Base-by-base conservation (phyloP, 2,888 invertebrate genomes). In the Lysandra bellargus region DNA sequence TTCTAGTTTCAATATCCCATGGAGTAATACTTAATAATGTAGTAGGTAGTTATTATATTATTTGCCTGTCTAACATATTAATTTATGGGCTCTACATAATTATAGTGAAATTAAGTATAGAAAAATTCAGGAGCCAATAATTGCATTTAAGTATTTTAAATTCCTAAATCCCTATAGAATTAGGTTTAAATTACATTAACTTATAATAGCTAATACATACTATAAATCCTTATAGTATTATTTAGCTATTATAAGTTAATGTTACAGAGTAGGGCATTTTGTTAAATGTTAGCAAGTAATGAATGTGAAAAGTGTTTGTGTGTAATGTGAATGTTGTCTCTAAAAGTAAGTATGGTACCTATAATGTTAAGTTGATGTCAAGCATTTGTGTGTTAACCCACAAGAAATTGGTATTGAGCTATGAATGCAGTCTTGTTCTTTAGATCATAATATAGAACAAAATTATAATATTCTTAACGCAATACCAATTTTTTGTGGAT, bases 101-200 rank as follows among this genome's bases (percentile, higher is more conserved):
- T 12, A 64, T 33, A 69, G 33, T 69, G 1, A 69, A 69, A 12
- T 33, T 69, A 69, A 33, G 14, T 37, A 37, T 44, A 74, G 57
- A 17, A 53, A 53, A 76, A 33, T 30, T 57, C 76, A 57, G 76
- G 76, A 76, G 76, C 53, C 76, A 76, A 76, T 30, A 49, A 57
- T 33, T 76, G 76, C 76, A 76, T 76, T 76, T 76, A 76, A 76
- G 9, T 76, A 57, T 33, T 30, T 75, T 75, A 53, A 12, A 40
- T 30, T 23, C 23, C 23, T 1, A 53, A 57, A 49, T 57, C 12
- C 53, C 33, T 75, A 33, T 14, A 53, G 53, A 76, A 76, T 49
- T 75, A 23, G 23, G 23, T 23, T 23, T 23, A 23, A 23, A 23
- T 23, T 23, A 23, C 23, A 23, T 23, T 23, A 23, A 23, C 23